These are phyloP conservation scores for Astyanax mexicanus DNA, from an alignment of 2,797 vertebrate species.

Conservation along the genomic window DNA sequence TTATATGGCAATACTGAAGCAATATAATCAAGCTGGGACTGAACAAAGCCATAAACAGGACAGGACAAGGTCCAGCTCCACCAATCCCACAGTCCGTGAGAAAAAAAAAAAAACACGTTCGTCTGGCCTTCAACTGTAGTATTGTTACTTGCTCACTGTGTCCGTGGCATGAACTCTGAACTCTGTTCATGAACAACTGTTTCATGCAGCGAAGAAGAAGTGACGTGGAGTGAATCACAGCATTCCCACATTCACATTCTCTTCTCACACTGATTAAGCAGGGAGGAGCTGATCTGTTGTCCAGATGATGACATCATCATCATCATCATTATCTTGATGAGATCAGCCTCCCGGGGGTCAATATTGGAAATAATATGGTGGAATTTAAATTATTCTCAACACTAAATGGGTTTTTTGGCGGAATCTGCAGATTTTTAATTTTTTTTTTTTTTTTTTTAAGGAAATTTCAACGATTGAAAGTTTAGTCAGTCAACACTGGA, in stretches of 20 bases:
- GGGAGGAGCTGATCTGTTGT: constrained; percentile 23
- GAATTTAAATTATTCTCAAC: constrained; percentile 58
- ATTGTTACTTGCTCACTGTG: constrained; percentile 27
- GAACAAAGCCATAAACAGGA: constrained; percentile 55
- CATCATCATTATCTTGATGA: too few species aligned
- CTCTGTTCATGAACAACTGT: too few species aligned
- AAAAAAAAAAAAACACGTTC: too few species aligned
- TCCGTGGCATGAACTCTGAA: constrained; percentile 20
- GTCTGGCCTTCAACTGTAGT: constrained; percentile 25
- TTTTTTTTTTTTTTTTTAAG: too few species aligned
- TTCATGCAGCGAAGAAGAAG: constrained; percentile 20
- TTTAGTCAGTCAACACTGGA: constrained; percentile 74
- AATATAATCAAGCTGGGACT: constrained; percentile 73
- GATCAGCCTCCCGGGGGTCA: constrained; percentile 61
- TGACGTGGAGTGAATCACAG: constrained; percentile 16
- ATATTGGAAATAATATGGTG: constrained; percentile 46
- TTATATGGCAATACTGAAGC: constrained; percentile 81
- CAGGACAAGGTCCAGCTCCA: constrained; percentile 30
- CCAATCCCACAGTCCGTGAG: constrained; percentile 50
- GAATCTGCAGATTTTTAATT: constrained; percentile 62
- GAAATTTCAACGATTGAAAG: constrained; percentile 36
- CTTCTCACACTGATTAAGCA: constrained; percentile 16
- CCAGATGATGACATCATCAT: constrained; percentile 66
- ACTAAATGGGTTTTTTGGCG: constrained; percentile 40
- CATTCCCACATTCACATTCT: background rate